These are phyloP conservation scores for Caranx melampygus DNA, from an alignment of 2,113 vertebrate species.

Conservation along the genomic window DNA sequence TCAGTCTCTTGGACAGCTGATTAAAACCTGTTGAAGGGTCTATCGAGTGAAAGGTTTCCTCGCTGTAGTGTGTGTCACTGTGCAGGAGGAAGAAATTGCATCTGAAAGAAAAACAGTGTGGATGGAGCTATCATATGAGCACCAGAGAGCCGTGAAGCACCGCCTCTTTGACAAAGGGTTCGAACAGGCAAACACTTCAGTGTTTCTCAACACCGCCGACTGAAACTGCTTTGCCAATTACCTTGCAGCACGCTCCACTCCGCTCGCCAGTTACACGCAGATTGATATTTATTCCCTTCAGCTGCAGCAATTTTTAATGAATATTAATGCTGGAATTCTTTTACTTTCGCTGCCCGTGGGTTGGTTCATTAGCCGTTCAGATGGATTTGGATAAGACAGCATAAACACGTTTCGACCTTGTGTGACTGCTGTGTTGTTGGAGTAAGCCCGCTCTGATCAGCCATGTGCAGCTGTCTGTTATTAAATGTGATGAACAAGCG, in stretches of 20 bases:
- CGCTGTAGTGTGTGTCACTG: background rate
- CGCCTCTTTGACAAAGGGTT: background rate
- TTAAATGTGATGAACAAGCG: slow-evolving; percentile 39
- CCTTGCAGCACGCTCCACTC: slow-evolving; percentile 37
- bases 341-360: slow-evolving; percentile 39
- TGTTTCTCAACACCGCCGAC: slow-evolving; percentile 2
- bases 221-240: slow-evolving; percentile 53
- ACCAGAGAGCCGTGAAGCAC: slow-evolving; percentile 23
- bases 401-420: slow-evolving; percentile 64
- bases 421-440: slow-evolving; percentile 34
- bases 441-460: background rate
- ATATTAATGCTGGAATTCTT: slow-evolving; percentile 71
- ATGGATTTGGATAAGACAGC: slow-evolving; percentile 58
- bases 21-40: slow-evolving; percentile 32
- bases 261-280: slow-evolving; percentile 31
- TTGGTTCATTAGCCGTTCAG: slow-evolving; percentile 57
- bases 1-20: slow-evolving; percentile 27
- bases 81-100: slow-evolving; percentile 9
- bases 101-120: slow-evolving; percentile 32
- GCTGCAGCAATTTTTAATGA: slow-evolving; percentile 68
- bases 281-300: slow-evolving; percentile 59
- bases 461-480: slow-evolving; percentile 31
- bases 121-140: background rate
- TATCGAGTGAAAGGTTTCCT: slow-evolving; percentile 21
- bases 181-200: slow-evolving; percentile 7